phyloP scores from a whole-genome alignment of 2,113 vertebrate species.

The Thryonomys swinderianus region DNA sequence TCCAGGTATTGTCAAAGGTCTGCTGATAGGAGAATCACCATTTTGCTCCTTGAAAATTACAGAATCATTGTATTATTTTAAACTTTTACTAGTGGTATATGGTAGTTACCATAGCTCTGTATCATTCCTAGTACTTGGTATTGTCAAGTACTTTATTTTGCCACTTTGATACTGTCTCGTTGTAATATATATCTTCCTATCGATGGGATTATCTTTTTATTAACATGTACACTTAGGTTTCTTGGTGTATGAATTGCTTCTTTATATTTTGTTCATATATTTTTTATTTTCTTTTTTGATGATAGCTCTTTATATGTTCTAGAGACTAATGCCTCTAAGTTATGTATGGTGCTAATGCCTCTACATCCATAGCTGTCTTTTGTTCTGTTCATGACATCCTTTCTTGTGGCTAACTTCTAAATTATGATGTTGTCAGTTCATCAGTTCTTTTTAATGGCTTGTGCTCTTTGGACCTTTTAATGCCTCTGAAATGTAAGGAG shows the following conservation, averaged over 20 bases:
- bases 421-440: neutral
- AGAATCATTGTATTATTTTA: neutral
- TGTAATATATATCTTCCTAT: neutral
- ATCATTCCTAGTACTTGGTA: neutral
- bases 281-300: constrained; percentile 11
- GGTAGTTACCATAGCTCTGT: neutral
- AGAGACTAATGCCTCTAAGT: neutral
- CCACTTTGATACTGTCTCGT: neutral
- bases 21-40: neutral
- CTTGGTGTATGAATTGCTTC: constrained; percentile 24
- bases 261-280: neutral
- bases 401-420: constrained; percentile 24
- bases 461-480: constrained; percentile 5
- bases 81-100: neutral
- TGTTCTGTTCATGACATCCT: neutral
- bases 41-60: neutral
- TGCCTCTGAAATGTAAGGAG: constrained; percentile 36
- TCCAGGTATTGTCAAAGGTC: neutral
- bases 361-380: neutral
- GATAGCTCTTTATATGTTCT: neutral
- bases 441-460: constrained; percentile 23
- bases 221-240: neutral
- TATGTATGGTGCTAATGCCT: neutral
- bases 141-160: neutral
- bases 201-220: neutral